Evolutionary conservation across 2,888 invertebrate genomes (phyloP), one percentile per base, ranked within the genome.

Genomic region (Pachliopta kotzebuea): DNA sequence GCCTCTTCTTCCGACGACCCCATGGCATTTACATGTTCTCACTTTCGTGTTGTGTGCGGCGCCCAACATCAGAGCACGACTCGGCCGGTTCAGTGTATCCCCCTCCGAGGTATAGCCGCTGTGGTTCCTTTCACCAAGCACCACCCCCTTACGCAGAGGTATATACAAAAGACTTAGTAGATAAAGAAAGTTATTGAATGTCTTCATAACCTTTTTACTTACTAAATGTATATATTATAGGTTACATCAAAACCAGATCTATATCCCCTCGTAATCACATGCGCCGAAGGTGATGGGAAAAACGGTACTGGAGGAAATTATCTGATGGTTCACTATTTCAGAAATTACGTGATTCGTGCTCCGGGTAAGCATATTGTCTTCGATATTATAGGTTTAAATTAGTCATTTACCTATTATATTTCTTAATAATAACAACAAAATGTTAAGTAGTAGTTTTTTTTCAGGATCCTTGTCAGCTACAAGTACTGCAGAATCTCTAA

Each of bases 61-160:
- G 88, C 1, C 81, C 80, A 50, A 83, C 90, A 21, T 96, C 96
- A 0, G 96, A 96, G 74, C 94, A 94, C 29, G 96, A 96, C 81
- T 96, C 95, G 0, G 94, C 96, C 4, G 95, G 96, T 50, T 96
- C 96, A 0, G 95, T 95, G 76, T 96, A 96, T 84, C 95, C 95
- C 0, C 96, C 96, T 11, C 96, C 96, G 0, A 95, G 96, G 74
- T 97, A 96, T 83, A 96, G 96, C 80, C 94, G 96, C 78, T 96
- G 96, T 78, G 95, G 95, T 67, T 96, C 96, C 65, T 95, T 96
- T 80, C 95, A 96, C 76, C 96, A 95, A 79, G 94, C 95, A 2
- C 96, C 96, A 31, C 96, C 96, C 23, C 96, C 96, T 0, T 97
- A 97, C 85, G 95, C 96, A 68, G 96, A 96, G 94, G 96, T 96